These are phyloP conservation scores for Pycnomerus fuliginosus DNA, from an alignment of 2,888 invertebrate species.

Conservation along the genomic window DNA sequence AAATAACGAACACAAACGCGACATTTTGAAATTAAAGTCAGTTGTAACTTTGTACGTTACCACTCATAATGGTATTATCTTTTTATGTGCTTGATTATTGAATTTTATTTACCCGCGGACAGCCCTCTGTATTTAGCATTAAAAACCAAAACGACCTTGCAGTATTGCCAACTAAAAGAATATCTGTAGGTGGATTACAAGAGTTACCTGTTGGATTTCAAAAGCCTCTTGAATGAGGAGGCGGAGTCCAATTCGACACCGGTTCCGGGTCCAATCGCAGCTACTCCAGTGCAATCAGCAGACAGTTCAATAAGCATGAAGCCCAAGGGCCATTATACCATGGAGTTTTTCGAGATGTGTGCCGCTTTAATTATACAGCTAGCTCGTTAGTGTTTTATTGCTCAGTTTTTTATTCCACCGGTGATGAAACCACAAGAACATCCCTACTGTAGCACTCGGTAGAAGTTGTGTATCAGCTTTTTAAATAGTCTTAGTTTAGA, in stretches of 20 bases:
- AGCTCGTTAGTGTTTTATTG: conserved; percentile 84
- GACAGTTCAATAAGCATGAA: conserved; percentile 29
- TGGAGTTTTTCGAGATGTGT: conserved; percentile 99
- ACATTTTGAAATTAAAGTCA: no score
- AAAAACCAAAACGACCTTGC: background rate
- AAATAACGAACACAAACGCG: no score
- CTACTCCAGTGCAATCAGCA: conserved; percentile 20
- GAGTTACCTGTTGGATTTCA: conserved; percentile 96
- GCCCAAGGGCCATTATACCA: conserved; percentile 84
- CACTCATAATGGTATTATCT: no score
- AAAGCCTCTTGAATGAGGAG: conserved; percentile 83
- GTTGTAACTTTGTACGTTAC: no score
- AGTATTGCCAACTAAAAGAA: background rate
- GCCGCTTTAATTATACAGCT: conserved; percentile 97
- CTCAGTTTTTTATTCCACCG: no score
- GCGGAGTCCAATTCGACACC: conserved; percentile 54
- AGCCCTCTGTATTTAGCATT: no score
- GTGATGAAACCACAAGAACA: no score
- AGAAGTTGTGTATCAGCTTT: no score
- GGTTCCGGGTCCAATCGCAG: conserved; percentile 34
- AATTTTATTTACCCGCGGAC: no score
- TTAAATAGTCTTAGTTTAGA: conserved; percentile 7
- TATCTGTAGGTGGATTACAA: conserved; percentile 82
- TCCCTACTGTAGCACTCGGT: no score
- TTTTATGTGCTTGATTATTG: no score